These are phyloP conservation scores for Falcunculus frontatus DNA, from an alignment of 2,113 vertebrate species.

Conservation along the genomic window DNA sequence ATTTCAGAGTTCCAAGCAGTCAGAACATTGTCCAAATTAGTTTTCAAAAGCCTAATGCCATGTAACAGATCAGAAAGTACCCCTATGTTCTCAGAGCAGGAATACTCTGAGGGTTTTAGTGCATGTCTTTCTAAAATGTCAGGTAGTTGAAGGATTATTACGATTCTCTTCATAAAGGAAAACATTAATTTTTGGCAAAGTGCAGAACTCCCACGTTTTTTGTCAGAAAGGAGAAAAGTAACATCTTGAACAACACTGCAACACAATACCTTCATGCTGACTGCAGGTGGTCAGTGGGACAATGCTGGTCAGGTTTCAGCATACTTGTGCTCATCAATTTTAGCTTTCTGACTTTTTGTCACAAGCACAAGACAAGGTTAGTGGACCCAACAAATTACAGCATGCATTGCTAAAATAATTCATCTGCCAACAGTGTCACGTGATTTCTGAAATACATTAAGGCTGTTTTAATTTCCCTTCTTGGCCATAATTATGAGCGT, in stretches of 20 bases:
- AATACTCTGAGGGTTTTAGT: neutral
- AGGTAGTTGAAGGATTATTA: neutral
- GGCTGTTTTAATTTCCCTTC: neutral
- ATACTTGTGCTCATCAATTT: neutral
- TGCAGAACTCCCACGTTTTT: neutral
- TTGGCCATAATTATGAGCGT: neutral
- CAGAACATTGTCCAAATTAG: neutral
- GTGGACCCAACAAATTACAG: neutral
- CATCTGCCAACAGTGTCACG: fast-evolving
- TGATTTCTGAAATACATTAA: neutral
- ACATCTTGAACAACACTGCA: neutral
- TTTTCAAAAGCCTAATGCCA: neutral
- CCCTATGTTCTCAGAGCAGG: neutral
- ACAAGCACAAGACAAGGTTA: neutral
- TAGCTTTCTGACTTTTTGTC: neutral
- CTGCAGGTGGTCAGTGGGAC: neutral
- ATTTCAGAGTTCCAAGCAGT: neutral
- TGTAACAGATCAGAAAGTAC: neutral
- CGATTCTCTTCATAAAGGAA: neutral
- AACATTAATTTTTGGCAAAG: neutral
- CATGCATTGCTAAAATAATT: neutral
- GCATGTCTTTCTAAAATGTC: neutral
- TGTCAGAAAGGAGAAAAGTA: neutral
- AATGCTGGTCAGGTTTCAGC: neutral
- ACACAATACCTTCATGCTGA: neutral